These are phyloP conservation scores for Stegophylla sp. DNA, from an alignment of 2,888 invertebrate species.

Conservation along the genomic window DNA sequence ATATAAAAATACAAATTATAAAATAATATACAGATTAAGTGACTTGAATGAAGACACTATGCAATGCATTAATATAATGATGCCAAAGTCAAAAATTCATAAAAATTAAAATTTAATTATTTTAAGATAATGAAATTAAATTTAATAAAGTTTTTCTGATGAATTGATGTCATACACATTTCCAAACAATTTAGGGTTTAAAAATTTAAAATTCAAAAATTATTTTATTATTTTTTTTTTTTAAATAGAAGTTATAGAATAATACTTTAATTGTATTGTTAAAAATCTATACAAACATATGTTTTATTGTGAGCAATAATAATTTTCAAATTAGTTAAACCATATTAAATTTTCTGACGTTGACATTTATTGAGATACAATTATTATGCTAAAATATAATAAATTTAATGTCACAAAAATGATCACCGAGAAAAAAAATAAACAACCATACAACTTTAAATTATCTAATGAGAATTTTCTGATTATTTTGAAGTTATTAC, in stretches of 20 bases:
- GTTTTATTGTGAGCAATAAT: neutral
- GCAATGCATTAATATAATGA: neutral
- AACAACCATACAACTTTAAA: constrained; percentile 12
- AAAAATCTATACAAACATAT: neutral
- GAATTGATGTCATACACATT: too few species aligned
- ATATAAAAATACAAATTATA: neutral
- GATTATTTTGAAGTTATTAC: constrained; percentile 22
- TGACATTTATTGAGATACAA: neutral
- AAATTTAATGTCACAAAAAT: neutral
- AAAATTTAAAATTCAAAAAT: neutral
- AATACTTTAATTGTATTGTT: neutral
- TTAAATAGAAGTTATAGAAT: neutral
- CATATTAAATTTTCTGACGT: neutral
- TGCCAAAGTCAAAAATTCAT: constrained; percentile 23
- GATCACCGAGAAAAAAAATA: neutral
- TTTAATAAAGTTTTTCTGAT: neutral
- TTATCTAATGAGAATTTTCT: neutral
- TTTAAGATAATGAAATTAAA: neutral
- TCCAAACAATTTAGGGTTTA: neutral
- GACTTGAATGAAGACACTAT: neutral
- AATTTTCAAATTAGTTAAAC: neutral
- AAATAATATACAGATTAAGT: constrained; percentile 10
- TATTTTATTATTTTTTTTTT: neutral
- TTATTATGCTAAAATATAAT: neutral
- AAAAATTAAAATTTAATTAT: neutral